Evolutionary conservation across 30 jellyfish, hydroid and myxozoan genomes (phyloP).

Genomic region (Aurelia aurita complex sp. Pacific): DNA sequence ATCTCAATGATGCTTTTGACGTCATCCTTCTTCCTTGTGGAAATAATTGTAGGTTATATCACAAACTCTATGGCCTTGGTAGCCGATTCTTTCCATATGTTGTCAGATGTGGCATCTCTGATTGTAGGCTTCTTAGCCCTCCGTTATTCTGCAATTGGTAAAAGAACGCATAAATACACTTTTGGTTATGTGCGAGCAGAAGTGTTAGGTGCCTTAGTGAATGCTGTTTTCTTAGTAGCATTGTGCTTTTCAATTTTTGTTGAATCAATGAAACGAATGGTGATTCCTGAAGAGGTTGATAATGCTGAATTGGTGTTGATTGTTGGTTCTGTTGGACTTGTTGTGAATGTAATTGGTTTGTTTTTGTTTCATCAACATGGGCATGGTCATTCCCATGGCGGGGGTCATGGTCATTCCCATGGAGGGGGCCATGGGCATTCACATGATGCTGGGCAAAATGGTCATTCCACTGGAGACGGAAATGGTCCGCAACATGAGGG

Average conservation of each 20-base stretch:
- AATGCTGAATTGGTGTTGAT: conserved; percentile 75
- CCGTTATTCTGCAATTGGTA: conserved; percentile 79
- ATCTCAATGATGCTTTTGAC: conserved; percentile 94
- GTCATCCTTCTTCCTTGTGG: conserved; percentile 87
- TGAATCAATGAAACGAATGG: conserved; percentile 87
- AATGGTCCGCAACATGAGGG: conserved; percentile 22
- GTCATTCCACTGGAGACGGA: too few species aligned
- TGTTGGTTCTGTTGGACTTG: conserved; percentile 85
- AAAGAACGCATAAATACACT: conserved; percentile 89
- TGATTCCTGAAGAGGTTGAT: conserved; percentile 82
- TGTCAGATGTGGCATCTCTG: conserved; percentile 96
- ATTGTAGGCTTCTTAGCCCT: conserved; percentile 94
- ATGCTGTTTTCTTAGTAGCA: conserved; percentile 97
- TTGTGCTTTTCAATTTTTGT: conserved; percentile 90
- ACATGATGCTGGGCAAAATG: too few species aligned
- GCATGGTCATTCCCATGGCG: conserved; percentile 68
- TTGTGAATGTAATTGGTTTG: conserved; percentile 91
- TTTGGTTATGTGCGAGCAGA: conserved; percentile 99
- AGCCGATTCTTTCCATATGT: conserved; percentile 99
- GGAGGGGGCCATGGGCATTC: conserved; percentile 6
- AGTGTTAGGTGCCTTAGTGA: conserved; percentile 96
- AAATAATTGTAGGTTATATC: conserved; percentile 89
- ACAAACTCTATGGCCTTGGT: conserved; percentile 99
- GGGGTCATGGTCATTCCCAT: conserved; percentile 80
- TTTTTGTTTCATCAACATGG: conserved; percentile 98